Conservation (phyloP, 2,888 invertebrate species). For the Linyphia triangularis region DNA sequence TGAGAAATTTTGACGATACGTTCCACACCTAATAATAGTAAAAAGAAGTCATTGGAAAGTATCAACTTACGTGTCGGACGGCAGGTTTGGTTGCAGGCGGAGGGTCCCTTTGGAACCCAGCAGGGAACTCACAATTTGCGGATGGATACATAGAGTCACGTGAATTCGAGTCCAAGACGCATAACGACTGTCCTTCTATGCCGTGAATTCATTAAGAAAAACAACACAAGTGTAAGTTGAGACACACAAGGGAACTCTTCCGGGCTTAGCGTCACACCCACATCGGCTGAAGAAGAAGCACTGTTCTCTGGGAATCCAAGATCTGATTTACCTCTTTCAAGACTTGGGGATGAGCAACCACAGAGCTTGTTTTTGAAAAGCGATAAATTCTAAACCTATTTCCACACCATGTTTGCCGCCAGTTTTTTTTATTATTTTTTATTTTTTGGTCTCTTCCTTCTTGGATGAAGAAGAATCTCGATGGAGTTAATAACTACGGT, state of each 20-base stretch:
- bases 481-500: not conserved
- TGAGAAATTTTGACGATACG: no score
- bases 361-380: not conserved
- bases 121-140: slow-evolving; percentile 37
- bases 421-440: not conserved
- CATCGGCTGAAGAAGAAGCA: slow-evolving; percentile 10
- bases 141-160: slow-evolving; percentile 69
- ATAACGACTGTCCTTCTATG: not conserved
- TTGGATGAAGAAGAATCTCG: not conserved
- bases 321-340: slow-evolving; percentile 60
- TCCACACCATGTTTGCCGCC: no score
- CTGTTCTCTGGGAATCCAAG: slow-evolving; percentile 34
- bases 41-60: not conserved
- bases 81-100: slow-evolving; percentile 55
- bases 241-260: slow-evolving; percentile 13
- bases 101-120: slow-evolving; percentile 59
- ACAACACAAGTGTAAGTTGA: not conserved
- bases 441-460: not conserved
- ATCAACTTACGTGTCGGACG: slow-evolving; percentile 55
- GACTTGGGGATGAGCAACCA: slow-evolving; percentile 10
- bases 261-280: slow-evolving; percentile 43
- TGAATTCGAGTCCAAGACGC: slow-evolving; percentile 45
- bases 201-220: not conserved
- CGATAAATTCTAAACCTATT: not conserved
- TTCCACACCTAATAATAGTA: no score